Conservation (phyloP, 2,888 invertebrate genomes). For the Hydropsyche betteni region DNA sequence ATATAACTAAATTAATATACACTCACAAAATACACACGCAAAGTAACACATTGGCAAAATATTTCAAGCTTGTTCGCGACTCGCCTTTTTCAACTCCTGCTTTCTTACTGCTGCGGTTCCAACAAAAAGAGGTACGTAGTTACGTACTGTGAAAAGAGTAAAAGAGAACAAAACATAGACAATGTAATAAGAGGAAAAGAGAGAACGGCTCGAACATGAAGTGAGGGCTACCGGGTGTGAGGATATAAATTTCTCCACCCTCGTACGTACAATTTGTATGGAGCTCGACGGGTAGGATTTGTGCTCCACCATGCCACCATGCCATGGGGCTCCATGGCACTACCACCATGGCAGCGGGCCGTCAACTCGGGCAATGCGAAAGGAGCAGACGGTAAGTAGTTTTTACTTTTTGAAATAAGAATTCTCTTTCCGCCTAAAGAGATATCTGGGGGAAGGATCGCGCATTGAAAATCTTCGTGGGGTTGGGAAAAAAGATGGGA, state of each 20-base stretch:
- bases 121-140: constrained; percentile 23
- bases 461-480: neutral
- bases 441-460: constrained; percentile 32
- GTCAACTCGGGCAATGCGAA: constrained; percentile 20
- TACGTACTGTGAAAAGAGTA: neutral
- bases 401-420: constrained; percentile 35
- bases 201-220: constrained; percentile 7
- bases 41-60: no score
- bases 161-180: neutral
- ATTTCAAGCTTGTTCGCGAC: no score
- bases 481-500: no score
- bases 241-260: constrained; percentile 39
- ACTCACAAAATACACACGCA: no score
- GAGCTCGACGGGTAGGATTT: constrained; percentile 2
- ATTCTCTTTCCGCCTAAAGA: constrained; percentile 38
- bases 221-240: constrained; percentile 15
- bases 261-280: constrained; percentile 28
- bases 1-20: no score
- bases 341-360: neutral
- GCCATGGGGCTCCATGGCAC: no score
- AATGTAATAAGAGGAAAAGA: neutral
- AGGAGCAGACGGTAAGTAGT: constrained; percentile 41
- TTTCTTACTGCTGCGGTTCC: constrained; percentile 35
- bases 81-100: no score
- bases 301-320: neutral